A percentile compares a stretch with the other conserved stretches of the same genome.
These are phyloP conservation scores for Antrozous pallidus DNA, from an alignment of 2,797 vertebrate species.

Conservation along the genomic window DNA sequence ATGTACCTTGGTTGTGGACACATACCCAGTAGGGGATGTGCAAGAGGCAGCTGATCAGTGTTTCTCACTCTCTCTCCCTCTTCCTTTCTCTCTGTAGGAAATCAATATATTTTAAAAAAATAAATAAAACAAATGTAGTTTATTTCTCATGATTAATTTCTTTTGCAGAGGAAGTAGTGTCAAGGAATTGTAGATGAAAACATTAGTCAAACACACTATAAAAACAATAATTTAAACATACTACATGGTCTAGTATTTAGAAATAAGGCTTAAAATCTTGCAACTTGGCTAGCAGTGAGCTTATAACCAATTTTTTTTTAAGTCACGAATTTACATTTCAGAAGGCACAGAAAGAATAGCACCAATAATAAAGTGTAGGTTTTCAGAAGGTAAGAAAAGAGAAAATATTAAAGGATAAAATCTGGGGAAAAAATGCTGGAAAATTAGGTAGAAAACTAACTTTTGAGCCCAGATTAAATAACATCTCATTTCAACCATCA, in stretches of 20 bases:
- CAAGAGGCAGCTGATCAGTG: too few species aligned
- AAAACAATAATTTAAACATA: slow-evolving; percentile 28
- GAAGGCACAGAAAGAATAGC: slow-evolving; percentile 1
- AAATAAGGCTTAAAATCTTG: slow-evolving; percentile 18
- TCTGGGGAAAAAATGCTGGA: neutral
- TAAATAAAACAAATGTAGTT: neutral
- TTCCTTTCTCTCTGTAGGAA: too few species aligned
- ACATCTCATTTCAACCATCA: slow-evolving; percentile 35
- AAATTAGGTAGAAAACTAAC: slow-evolving; percentile 29
- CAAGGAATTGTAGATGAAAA: neutral
- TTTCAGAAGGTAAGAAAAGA: neutral
- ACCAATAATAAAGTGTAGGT: neutral
- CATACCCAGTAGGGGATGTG: too few species aligned
- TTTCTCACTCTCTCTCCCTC: too few species aligned
- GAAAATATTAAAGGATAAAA: slow-evolving; percentile 23
- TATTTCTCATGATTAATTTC: slow-evolving; percentile 34
- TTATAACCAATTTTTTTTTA: neutral
- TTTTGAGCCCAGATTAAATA: slow-evolving; percentile 34
- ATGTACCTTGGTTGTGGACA: too few species aligned
- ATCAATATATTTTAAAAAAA: too few species aligned
- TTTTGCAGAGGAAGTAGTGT: slow-evolving; percentile 1
- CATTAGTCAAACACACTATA: neutral
- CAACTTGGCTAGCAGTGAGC: neutral
- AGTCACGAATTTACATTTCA: neutral
- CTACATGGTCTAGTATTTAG: neutral